These are phyloP conservation scores for Oryzias curvinotus DNA, from an alignment of 2,113 vertebrate species.

Conservation along the genomic window DNA sequence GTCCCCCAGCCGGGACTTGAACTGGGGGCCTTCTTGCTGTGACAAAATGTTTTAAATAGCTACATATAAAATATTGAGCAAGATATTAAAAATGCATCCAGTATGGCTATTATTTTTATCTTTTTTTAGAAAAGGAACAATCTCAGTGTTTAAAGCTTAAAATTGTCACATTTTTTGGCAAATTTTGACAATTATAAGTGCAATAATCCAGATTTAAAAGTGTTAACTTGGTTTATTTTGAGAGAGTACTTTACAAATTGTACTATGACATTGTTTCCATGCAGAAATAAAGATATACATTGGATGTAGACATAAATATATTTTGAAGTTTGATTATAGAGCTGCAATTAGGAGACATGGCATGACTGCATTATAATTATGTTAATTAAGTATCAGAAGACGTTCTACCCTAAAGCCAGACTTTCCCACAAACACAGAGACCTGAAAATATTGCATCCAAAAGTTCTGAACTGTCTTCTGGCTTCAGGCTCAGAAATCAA, in stretches of 20 bases:
- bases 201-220: conserved; percentile 23
- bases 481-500: conserved; percentile 56
- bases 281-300: conserved; percentile 24
- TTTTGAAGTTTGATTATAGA: neutral
- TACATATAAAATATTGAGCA: too few relatives aligned
- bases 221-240: conserved; percentile 17
- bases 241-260: conserved; percentile 8
- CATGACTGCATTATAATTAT: conserved; percentile 5
- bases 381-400: conserved; percentile 19
- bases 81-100: too few relatives aligned
- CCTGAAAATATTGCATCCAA: conserved; percentile 13
- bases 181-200: conserved; percentile 1
- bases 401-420: conserved; percentile 17
- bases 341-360: conserved; percentile 8
- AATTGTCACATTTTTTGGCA: neutral
- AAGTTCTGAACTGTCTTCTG: conserved; percentile 24
- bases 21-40: too few relatives aligned
- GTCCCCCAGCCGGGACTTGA: too few relatives aligned
- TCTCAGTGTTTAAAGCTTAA: neutral
- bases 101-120: too few relatives aligned
- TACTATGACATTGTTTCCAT: conserved; percentile 14
- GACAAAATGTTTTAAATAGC: too few relatives aligned
- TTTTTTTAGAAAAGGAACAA: too few relatives aligned
- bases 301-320: conserved; percentile 14
- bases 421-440: neutral